Evolutionary conservation across 2,797 vertebrate genomes (phyloP).

Genomic region (Mallotus villosus): DNA sequence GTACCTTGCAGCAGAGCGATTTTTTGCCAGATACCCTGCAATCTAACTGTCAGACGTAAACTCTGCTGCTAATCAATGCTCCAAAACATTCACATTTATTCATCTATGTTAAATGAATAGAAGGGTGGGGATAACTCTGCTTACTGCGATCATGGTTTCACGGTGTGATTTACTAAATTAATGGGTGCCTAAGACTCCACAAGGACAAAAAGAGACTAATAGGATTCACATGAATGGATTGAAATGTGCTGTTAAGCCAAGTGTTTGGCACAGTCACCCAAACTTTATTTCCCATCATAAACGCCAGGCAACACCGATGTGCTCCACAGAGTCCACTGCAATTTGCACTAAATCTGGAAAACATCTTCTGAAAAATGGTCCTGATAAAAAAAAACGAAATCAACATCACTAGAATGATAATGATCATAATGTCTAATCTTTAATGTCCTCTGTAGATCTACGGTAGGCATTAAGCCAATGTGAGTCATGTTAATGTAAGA

Average conservation of each 20-base stretch:
- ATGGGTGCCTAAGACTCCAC: constrained; percentile 89
- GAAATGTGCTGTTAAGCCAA: constrained; percentile 68
- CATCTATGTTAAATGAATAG: constrained; percentile 98
- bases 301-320: constrained; percentile 43
- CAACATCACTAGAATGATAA: constrained; percentile 36
- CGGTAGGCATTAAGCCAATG: background rate
- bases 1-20: constrained; percentile 89
- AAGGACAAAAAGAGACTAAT: constrained; percentile 89
- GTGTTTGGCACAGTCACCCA: constrained; percentile 58
- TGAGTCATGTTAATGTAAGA: background rate
- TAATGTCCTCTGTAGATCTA: background rate
- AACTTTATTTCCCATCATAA: constrained; percentile 71
- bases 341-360: constrained; percentile 15
- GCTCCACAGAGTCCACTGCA: constrained; percentile 38
- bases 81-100: constrained; percentile 98
- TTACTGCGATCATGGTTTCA: constrained; percentile 92
- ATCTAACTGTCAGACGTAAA: constrained; percentile 99
- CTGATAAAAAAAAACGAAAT: constrained; percentile 42
- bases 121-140: constrained; percentile 90
- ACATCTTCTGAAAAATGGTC: constrained; percentile 3
- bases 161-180: constrained; percentile 97
- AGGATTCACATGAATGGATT: constrained; percentile 76
- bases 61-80: constrained; percentile 94
- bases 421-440: background rate
- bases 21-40: constrained; percentile 89